phyloP scores from a whole-genome alignment of 2,113 vertebrate species.

The Trematocara macrostoma region DNA sequence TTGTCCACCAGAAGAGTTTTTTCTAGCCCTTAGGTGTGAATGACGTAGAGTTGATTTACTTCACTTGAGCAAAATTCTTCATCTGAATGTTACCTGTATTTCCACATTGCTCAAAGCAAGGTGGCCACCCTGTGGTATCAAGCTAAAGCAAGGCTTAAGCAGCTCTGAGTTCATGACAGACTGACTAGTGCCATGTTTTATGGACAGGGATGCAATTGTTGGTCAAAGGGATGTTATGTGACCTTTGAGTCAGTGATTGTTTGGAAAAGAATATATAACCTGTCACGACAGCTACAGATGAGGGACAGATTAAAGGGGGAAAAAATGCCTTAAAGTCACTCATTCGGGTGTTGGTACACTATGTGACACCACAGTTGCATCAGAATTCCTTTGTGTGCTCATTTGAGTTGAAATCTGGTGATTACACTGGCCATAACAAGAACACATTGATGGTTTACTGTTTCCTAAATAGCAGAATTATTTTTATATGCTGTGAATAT shows the following conservation, averaged over 20 bases:
- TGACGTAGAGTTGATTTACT: conserved; percentile 55
- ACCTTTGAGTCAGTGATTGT: neutral
- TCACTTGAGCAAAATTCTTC: conserved; percentile 54
- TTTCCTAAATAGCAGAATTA: neutral
- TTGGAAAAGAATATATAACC: neutral
- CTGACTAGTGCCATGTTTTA: neutral
- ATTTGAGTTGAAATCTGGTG: neutral
- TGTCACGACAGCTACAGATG: neutral
- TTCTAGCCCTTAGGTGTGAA: conserved; percentile 36
- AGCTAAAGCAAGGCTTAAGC: neutral
- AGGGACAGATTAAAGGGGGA: neutral
- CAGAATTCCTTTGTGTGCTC: neutral
- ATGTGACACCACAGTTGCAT: neutral
- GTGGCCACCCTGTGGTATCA: conserved; percentile 15
- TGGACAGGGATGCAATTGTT: neutral
- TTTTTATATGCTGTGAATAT: neutral
- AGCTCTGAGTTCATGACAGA: neutral
- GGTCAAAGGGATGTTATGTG: neutral
- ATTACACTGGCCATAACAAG: neutral
- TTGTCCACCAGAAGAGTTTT: neutral
- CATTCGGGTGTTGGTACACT: neutral
- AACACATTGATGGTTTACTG: neutral
- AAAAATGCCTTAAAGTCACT: neutral
- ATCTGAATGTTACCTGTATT: conserved; percentile 42
- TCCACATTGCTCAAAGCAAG: neutral